Conservation (phyloP, 2,113 vertebrate species). For the Columba livia region DNA sequence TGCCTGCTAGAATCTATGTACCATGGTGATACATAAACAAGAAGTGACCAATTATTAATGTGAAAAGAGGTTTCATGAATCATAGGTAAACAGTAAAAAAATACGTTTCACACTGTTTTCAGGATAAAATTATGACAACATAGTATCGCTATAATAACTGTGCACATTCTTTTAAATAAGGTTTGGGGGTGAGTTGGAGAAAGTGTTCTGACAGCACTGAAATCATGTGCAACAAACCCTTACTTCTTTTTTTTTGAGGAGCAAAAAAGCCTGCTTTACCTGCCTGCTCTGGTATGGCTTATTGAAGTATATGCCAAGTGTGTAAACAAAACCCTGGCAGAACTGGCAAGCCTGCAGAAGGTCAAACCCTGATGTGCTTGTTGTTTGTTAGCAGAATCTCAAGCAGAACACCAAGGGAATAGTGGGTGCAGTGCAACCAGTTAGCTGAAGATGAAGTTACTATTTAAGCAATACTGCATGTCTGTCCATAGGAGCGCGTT, state of each 20-base stretch:
- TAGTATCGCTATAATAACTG: neutral
- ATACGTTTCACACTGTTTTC: neutral
- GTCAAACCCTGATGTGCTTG: slow-evolving; percentile 12
- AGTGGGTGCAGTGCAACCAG: slow-evolving; percentile 12
- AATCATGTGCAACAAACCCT: neutral
- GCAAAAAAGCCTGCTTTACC: neutral
- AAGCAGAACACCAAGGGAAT: neutral
- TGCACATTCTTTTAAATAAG: neutral
- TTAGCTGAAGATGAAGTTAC: neutral
- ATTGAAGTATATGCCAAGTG: slow-evolving; percentile 52
- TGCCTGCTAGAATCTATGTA: slow-evolving; percentile 13
- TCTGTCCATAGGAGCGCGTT: neutral
- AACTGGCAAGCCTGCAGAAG: slow-evolving; percentile 22
- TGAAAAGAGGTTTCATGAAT: slow-evolving; percentile 39
- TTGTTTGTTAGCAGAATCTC: slow-evolving; percentile 57
- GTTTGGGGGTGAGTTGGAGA: neutral
- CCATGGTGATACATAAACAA: slow-evolving; percentile 62
- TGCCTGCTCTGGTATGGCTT: neutral
- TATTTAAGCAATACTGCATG: neutral
- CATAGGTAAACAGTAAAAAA: slow-evolving; percentile 31
- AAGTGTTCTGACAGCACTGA: neutral
- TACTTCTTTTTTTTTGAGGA: slow-evolving; percentile 41
- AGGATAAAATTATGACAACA: neutral
- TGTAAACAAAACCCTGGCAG: slow-evolving; percentile 51
- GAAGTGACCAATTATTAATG: slow-evolving; percentile 33